These are phyloP conservation scores for Apodemus speciosus DNA, from an alignment of 2,113 vertebrate species.

Conservation along the genomic window DNA sequence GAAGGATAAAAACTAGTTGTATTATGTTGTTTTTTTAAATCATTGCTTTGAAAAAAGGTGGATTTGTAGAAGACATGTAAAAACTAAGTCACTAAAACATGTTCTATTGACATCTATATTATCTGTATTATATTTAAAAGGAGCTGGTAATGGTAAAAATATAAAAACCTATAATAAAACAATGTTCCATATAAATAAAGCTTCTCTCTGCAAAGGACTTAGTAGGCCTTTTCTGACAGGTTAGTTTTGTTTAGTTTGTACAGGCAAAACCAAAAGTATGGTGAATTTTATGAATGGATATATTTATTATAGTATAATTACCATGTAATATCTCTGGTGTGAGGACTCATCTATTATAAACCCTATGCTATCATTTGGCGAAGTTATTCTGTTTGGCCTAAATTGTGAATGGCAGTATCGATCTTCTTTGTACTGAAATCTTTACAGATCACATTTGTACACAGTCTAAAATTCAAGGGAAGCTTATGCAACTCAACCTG, in stretches of 20 bases:
- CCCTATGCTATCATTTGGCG: not conserved
- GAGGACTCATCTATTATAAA: not conserved
- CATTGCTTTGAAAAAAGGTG: not conserved
- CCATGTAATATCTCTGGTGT: not conserved
- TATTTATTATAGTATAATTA: not conserved
- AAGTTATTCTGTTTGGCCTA: not conserved
- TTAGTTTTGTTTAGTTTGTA: not conserved
- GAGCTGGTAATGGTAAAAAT: not conserved
- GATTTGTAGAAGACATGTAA: not conserved
- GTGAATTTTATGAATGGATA: not conserved
- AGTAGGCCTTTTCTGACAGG: not conserved
- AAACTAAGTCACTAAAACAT: not conserved
- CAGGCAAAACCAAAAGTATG: not conserved
- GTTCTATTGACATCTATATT: not conserved
- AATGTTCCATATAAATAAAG: not conserved
- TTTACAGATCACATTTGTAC: not conserved
- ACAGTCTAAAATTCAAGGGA: not conserved
- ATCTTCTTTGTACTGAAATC: not conserved
- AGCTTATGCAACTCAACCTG: not conserved
- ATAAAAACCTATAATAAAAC: not conserved
- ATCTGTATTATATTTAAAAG: not conserved
- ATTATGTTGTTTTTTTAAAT: not conserved
- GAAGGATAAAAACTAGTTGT: not conserved
- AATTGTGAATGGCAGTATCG: rapidly evolving
- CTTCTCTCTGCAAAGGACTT: not conserved